Percentiles rank a stretch among this genome's conserved stretches.
Conservation (phyloP, 2,113 vertebrate genomes). For the Xyrauchen texanus region DNA sequence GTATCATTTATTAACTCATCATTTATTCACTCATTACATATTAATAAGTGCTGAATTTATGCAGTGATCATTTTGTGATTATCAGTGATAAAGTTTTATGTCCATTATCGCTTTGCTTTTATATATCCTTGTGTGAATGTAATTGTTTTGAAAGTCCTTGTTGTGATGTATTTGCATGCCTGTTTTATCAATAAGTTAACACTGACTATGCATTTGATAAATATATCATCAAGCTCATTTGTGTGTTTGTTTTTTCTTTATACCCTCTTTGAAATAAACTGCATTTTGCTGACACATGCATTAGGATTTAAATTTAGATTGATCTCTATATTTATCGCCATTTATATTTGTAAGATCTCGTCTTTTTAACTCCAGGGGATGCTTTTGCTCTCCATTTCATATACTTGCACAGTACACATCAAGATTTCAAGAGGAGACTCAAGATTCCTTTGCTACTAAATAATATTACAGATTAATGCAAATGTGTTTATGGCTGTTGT, state of each 20-base stretch:
- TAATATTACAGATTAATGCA: not conserved
- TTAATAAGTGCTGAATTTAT: no score
- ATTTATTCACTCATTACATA: no score
- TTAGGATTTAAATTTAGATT: not conserved
- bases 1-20: not conserved
- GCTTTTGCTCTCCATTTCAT: no score
- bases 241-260: no score
- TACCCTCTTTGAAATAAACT: slow-evolving; percentile 10
- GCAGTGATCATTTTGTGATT: not conserved
- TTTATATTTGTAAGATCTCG: not conserved
- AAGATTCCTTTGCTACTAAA: no score
- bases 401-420: not conserved
- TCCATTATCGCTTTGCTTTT: not conserved
- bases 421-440: not conserved
- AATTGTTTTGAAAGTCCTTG: no score
- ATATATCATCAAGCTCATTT: not conserved
- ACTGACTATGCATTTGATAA: no score
- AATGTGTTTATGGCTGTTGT: not conserved
- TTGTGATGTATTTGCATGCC: no score
- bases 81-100: not conserved
- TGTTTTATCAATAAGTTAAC: no score
- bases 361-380: no score
- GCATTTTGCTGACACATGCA: not conserved
- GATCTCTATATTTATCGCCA: not conserved
- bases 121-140: no score